Conservation (phyloP, 2,113 vertebrate genomes). For the Illadopsis cleaveri region DNA sequence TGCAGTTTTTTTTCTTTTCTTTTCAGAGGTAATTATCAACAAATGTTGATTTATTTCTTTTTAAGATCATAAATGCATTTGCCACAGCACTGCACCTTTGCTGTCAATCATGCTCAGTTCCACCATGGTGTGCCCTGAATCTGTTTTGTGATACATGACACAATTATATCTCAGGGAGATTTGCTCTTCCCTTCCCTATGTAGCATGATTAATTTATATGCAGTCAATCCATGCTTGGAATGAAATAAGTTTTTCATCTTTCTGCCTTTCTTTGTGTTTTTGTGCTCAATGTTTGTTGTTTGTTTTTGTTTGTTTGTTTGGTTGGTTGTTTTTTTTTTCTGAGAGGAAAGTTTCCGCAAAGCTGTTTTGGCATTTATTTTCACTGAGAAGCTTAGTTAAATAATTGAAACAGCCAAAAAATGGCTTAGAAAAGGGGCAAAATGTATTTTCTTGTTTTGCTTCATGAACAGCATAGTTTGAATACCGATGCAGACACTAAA, state of each 20-base stretch:
- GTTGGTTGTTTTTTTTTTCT: neutral
- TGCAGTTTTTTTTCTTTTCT: neutral
- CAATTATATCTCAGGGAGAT: conserved; percentile 18
- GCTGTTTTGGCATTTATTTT: conserved; percentile 19
- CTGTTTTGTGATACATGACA: conserved; percentile 23
- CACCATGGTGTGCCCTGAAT: neutral
- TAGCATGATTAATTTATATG: conserved; percentile 37
- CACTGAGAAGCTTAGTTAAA: neutral
- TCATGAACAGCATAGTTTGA: conserved; percentile 43
- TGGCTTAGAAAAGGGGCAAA: neutral
- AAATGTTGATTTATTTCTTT: neutral
- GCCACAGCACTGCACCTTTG: neutral
- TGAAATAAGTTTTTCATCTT: conserved; percentile 29
- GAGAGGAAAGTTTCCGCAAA: neutral
- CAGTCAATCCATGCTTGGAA: neutral
- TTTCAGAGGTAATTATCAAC: neutral
- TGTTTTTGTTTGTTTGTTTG: neutral
- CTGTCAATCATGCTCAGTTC: conserved; percentile 20
- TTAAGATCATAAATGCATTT: neutral
- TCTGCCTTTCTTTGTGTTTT: neutral
- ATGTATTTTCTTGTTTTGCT: conserved; percentile 29
- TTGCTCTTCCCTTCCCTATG: neutral
- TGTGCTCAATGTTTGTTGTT: neutral
- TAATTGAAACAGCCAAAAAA: conserved; percentile 25
- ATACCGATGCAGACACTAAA: conserved; percentile 48